Base-by-base conservation (phyloP, 2,888 invertebrate genomes). In the Drosophila ochracea region DNA sequence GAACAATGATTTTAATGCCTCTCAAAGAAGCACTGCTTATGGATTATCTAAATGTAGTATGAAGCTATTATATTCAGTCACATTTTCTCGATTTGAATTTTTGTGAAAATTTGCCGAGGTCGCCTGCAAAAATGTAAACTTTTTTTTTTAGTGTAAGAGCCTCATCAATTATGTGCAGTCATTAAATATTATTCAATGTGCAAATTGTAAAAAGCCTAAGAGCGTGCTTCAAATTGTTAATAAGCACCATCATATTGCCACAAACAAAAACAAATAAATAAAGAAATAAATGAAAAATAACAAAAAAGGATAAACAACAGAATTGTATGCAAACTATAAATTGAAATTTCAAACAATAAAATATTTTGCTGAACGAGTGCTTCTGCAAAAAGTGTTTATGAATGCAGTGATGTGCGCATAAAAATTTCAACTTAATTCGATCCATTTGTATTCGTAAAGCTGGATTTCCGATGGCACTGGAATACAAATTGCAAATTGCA, bases 401-500 rank as follows among this genome's bases (percentile, higher is more conserved):
- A 85, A 89, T 89, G 86, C 72, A 82, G 80, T 84, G 84, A 76
- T 76, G 82, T 73, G 78, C 79, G 83, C 83, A 82, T 78, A 85
- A 81, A 89, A 89, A 89, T 84, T 81, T 64, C 78, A 80, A 88
- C 89, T 88, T 87, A 88, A 87, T 87, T 84, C 88, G 85, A 89
- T 89, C 90, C 81, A 85, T 89, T 82, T 75, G 76, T 78, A 73
- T 84, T 54, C 69, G 71, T 25, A 58, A 61, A 37, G 41, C 50
- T 30, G 54, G 66, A 63, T 68, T 73, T 70, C 28, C 35, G 70
- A 63, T 70, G 53, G 54, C 62, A 25, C 52, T 16, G 41, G 77
- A 66, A 78, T 76, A 78, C 67, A 76, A 78, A 78, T 78, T 50
- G 76, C 64, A 72, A 65, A 83, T 85, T 81, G 81, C 76, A 65